Evolutionary conservation across 2,113 vertebrate species (phyloP).

Genomic region (Oxyruncus cristatus): DNA sequence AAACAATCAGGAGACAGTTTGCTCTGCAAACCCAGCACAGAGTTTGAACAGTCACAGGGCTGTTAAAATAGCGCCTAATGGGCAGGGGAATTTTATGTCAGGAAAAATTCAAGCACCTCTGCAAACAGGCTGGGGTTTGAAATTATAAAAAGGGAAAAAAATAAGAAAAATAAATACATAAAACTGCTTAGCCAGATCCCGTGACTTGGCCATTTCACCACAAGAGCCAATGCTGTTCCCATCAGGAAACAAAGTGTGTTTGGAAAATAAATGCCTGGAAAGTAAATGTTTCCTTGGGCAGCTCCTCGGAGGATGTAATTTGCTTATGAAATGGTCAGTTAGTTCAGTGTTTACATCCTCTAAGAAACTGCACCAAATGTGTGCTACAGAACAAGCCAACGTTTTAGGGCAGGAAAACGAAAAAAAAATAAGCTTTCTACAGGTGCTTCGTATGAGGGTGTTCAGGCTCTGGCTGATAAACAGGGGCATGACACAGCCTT

Average conservation of each 20-base stretch:
- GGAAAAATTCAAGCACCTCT: background rate
- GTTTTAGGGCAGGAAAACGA: background rate
- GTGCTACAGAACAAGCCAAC: background rate
- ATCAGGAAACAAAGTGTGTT: background rate
- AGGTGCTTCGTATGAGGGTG: background rate
- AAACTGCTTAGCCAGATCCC: background rate
- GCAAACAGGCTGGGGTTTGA: background rate
- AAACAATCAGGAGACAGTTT: conserved; percentile 52
- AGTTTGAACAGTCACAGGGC: conserved; percentile 4
- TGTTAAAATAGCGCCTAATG: conserved; percentile 30
- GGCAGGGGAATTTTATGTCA: background rate
- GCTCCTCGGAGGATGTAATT: background rate
- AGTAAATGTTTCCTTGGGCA: background rate
- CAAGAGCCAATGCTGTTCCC: background rate
- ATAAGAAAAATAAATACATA: background rate
- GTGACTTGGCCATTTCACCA: background rate
- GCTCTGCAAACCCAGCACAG: conserved; percentile 34
- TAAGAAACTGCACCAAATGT: background rate
- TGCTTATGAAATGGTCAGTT: background rate
- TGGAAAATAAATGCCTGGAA: background rate
- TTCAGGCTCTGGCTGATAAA: background rate
- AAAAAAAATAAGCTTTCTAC: background rate
- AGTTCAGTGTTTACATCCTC: background rate
- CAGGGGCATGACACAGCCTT: background rate
- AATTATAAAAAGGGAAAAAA: background rate